These are phyloP conservation scores for Clanis bilineata DNA, from an alignment of 2,888 invertebrate species.

Conservation along the genomic window DNA sequence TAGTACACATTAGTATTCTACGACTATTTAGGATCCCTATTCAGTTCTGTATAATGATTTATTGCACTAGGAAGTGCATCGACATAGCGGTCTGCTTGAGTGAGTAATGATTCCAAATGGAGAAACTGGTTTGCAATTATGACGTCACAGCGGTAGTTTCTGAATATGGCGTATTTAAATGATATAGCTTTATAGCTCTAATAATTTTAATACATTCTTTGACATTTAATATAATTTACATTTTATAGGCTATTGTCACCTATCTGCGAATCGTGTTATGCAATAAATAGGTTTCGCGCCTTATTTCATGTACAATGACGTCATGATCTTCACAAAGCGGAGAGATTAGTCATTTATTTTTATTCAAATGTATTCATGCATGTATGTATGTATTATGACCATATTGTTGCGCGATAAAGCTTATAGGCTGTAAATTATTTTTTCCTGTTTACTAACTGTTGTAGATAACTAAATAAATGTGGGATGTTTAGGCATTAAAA, in stretches of 20 bases:
- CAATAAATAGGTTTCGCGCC: not conserved
- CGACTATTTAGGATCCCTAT: conserved; percentile 8
- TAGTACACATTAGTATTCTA: conserved; percentile 16
- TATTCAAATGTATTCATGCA: no score
- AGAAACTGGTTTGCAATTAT: conserved; percentile 2
- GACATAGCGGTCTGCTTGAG: not conserved
- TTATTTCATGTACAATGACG: not conserved
- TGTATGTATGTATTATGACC: no score
- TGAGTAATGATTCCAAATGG: not conserved
- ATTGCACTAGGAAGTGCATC: conserved; percentile 21
- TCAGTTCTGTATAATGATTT: conserved; percentile 31
- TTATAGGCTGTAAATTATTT: no score
- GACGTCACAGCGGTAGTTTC: not conserved
- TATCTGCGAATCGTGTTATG: not conserved
- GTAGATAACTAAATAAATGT: no score
- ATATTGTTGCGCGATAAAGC: not conserved
- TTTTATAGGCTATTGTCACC: not conserved
- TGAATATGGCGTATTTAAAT: no score
- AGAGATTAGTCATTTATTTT: not conserved
- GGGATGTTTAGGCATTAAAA: no score
- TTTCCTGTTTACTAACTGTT: no score
- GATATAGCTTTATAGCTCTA: no score
- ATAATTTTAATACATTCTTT: no score
- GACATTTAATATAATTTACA: not conserved
- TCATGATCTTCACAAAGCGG: not conserved